Conservation (phyloP, 2,113 vertebrate genomes). For the Accipiter cooperii region DNA sequence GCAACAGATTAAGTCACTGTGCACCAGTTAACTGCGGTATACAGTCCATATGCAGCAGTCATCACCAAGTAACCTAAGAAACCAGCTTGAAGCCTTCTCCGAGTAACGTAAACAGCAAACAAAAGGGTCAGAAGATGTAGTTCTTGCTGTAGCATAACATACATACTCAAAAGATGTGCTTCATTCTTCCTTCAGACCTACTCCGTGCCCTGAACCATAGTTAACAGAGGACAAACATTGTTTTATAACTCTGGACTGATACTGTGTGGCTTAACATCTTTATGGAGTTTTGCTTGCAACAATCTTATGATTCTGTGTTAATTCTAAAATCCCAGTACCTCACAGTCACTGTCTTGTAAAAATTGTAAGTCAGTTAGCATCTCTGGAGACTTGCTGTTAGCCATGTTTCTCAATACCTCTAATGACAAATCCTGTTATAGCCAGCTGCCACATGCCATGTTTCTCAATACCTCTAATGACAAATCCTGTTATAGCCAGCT, state of each 20-base stretch:
- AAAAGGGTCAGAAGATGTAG: neutral
- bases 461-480: neutral
- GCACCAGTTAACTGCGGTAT: too few relatives aligned
- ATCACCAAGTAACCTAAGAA: neutral
- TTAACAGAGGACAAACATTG: neutral
- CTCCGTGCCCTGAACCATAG: neutral
- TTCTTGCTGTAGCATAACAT: neutral
- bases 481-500: neutral
- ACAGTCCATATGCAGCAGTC: neutral
- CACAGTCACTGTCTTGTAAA: neutral
- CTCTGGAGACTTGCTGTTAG: neutral
- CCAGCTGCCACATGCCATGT: neutral
- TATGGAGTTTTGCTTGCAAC: neutral
- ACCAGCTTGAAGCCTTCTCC: neutral
- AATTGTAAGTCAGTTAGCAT: neutral
- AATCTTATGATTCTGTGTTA: neutral
- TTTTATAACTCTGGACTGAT: neutral
- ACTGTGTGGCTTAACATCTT: neutral
- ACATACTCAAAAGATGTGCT: neutral
- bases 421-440: neutral
- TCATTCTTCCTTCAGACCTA: neutral
- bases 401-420: neutral
- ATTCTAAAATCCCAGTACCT: neutral
- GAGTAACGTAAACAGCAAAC: neutral
- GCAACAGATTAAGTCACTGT: neutral